phyloP scores from a whole-genome alignment of 2,797 vertebrate species.

The Bradypodion ventrale region DNA sequence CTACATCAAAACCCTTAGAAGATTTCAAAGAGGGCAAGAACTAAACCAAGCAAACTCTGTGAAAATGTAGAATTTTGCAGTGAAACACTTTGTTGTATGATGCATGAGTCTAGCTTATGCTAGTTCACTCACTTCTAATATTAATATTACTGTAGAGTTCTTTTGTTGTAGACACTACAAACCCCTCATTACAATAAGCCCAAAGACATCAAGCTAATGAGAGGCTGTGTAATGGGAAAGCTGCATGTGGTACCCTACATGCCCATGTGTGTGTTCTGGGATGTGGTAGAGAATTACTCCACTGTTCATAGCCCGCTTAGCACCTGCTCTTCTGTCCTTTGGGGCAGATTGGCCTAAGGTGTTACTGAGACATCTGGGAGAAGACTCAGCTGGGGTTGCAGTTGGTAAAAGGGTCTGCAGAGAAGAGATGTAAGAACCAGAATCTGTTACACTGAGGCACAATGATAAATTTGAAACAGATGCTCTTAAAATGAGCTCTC shows the following conservation, averaged over 20 bases:
- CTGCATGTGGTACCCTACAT: conserved; percentile 53
- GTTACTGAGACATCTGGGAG: conserved; percentile 74
- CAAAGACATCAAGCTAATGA: conserved; percentile 81
- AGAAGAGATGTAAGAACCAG: conserved; percentile 52
- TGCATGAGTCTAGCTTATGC: neutral
- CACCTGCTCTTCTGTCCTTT: conserved; percentile 83
- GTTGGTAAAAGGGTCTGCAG: conserved; percentile 74
- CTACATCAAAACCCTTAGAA: neutral
- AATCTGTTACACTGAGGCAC: conserved; percentile 11
- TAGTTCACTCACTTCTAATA: neutral
- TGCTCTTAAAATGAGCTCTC: conserved; percentile 43
- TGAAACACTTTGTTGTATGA: neutral
- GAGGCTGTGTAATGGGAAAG: conserved; percentile 82
- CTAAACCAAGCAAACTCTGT: neutral
- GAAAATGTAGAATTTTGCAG: neutral
- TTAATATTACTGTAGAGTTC: conserved; percentile 67
- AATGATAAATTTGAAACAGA: conserved; percentile 72
- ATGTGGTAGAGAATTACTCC: conserved; percentile 80
- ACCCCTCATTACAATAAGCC: conserved; percentile 77
- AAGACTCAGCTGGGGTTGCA: conserved; percentile 88
- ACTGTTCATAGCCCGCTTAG: conserved; percentile 73
- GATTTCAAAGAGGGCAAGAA: neutral
- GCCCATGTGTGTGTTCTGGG: conserved; percentile 78
- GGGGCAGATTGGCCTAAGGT: conserved; percentile 71
- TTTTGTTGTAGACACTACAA: conserved; percentile 79